A percentile compares a stretch with the other conserved stretches of the same genome.
phyloP scores from a whole-genome alignment of 2,888 invertebrate species.

The Orthonevra nobilis region DNA sequence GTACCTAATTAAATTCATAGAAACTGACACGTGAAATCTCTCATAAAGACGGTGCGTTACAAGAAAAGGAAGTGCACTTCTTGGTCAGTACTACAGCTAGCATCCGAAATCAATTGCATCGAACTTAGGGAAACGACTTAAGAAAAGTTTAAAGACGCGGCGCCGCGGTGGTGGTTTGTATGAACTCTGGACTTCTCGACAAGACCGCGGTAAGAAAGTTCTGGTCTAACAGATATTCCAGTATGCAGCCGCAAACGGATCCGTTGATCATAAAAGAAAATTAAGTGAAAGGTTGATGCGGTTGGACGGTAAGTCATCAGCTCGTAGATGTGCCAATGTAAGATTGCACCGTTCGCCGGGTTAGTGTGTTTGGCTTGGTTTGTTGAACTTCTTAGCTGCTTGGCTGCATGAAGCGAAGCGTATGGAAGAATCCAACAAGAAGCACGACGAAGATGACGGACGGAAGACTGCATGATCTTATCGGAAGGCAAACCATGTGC shows the following conservation, averaged over 20 bases:
- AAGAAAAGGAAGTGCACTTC: constrained; percentile 2
- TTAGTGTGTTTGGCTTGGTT: constrained; percentile 31
- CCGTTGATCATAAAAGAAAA: constrained; percentile 55
- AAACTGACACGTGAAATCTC: constrained; percentile 27
- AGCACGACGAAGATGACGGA: neutral
- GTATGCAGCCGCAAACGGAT: constrained; percentile 42
- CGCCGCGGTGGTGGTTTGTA: constrained; percentile 1
- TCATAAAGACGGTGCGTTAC: neutral
- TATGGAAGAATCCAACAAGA: too few species aligned
- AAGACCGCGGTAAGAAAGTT: constrained; percentile 49
- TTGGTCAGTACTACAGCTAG: too few species aligned
- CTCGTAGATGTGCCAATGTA: constrained; percentile 16
- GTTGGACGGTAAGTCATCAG: constrained; percentile 19
- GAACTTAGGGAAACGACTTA: constrained; percentile 24
- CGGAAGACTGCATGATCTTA: constrained; percentile 59
- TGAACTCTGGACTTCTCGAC: constrained; percentile 9
- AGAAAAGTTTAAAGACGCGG: neutral
- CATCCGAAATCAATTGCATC: too few species aligned
- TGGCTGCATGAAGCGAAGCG: constrained; percentile 23
- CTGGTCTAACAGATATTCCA: constrained; percentile 37
- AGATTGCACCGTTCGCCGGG: neutral
- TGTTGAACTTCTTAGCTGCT: constrained; percentile 56
- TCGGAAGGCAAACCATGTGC: constrained; percentile 45
- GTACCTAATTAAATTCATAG: constrained; percentile 34
- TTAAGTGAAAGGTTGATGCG: constrained; percentile 62